A percentile compares a stretch with the other conserved stretches of the same genome.
These are phyloP conservation scores for Coleophora deauratella DNA, from an alignment of 2,888 invertebrate species.

Conservation along the genomic window DNA sequence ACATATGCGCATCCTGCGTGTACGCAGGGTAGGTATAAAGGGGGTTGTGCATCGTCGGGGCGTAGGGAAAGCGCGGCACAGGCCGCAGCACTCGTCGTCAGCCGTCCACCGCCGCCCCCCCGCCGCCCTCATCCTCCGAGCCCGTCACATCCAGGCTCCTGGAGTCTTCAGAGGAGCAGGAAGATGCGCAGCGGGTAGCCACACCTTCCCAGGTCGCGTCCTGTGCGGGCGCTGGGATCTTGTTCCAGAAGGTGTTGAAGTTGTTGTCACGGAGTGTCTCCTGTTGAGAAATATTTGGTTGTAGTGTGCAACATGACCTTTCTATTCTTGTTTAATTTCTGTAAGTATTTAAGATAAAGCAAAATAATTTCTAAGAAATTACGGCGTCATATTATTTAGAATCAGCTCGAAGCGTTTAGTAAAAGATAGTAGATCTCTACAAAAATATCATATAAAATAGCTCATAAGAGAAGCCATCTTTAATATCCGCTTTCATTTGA, in stretches of 20 bases:
- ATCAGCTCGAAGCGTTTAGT: too few relatives aligned
- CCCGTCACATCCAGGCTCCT: conserved; percentile 69
- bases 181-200: conserved; percentile 44
- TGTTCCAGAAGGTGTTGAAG: conserved; percentile 66
- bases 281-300: conserved; percentile 21
- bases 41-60: conserved; percentile 33
- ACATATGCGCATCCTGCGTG: conserved; percentile 45
- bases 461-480: too few relatives aligned
- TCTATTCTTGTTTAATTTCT: not conserved
- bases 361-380: too few relatives aligned
- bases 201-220: conserved; percentile 54
- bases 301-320: too few relatives aligned
- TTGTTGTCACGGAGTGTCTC: conserved; percentile 53
- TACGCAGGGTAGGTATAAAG: conserved; percentile 47
- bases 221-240: conserved; percentile 50
- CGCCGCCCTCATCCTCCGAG: conserved; percentile 64
- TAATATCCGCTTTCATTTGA: too few relatives aligned
- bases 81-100: conserved; percentile 69
- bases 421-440: too few relatives aligned
- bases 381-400: too few relatives aligned
- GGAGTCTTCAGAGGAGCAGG: conserved; percentile 65
- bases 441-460: too few relatives aligned
- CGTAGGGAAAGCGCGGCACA: conserved; percentile 65
- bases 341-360: too few relatives aligned
- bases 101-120: conserved; percentile 42